phyloP scores from a whole-genome alignment of 2,797 vertebrate genomes.

The Sebastes hubbsi region DNA sequence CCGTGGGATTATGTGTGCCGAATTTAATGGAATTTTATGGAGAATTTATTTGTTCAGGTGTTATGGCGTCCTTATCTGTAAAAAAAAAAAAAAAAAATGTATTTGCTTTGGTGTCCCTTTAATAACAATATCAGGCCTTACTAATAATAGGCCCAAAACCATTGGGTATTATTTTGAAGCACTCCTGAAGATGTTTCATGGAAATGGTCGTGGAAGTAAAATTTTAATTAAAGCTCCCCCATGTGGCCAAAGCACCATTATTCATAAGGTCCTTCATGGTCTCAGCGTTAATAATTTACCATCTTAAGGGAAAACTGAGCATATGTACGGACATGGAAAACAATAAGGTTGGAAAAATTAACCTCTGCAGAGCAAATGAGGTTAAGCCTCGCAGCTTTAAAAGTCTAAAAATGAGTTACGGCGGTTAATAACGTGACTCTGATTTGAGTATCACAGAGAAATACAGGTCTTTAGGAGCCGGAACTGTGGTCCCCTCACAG shows the following conservation, averaged over 20 bases:
- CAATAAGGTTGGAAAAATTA: background rate
- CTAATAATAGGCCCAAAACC: background rate
- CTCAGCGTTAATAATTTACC: background rate
- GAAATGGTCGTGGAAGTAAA: background rate
- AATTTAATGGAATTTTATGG: slow-evolving; percentile 13
- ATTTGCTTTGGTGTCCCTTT: background rate
- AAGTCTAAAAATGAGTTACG: slow-evolving; percentile 41
- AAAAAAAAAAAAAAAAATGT: background rate
- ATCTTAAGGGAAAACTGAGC: background rate
- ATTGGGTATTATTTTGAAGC: background rate
- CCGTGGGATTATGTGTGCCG: slow-evolving; percentile 13
- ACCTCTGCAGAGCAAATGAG: slow-evolving; percentile 1
- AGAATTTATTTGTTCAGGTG: slow-evolving; percentile 14
- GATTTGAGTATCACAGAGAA: slow-evolving; percentile 29
- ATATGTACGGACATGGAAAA: slow-evolving; percentile 1
- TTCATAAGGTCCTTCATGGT: background rate
- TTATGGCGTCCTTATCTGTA: background rate
- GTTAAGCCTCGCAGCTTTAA: slow-evolving; percentile 22
- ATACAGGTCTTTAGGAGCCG: slow-evolving; percentile 11
- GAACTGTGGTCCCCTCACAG: slow-evolving; percentile 27
- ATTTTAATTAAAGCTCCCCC: background rate
- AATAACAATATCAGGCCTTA: background rate
- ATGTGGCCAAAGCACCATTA: background rate
- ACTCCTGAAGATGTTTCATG: background rate
- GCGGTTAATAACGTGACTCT: slow-evolving; percentile 31